phyloP scores from a whole-genome alignment of 2,113 vertebrate genomes.

The Pleuronectes platessa region DNA sequence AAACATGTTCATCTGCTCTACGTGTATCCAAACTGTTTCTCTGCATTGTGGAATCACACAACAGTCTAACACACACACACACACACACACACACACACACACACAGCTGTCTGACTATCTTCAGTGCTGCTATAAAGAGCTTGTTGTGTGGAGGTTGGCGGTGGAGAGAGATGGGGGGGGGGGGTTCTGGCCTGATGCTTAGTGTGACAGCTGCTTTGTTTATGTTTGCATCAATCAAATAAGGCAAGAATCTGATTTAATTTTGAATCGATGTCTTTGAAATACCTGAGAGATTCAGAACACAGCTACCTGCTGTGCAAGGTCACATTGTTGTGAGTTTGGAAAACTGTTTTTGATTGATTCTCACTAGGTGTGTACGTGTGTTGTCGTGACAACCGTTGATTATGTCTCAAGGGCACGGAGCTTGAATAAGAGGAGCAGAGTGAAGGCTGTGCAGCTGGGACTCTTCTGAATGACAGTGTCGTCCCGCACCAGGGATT shows the following conservation, averaged over 20 bases:
- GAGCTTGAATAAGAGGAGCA: constrained; percentile 37
- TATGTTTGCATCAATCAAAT: constrained; percentile 6
- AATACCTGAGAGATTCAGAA: neutral
- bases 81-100: constrained; percentile 8
- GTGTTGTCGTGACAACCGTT: constrained; percentile 43
- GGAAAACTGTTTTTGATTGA: too few relatives aligned
- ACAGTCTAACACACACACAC: neutral
- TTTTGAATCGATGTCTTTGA: neutral
- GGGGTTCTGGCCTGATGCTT: constrained; percentile 20
- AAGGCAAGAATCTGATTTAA: neutral
- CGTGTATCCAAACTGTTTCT: too few relatives aligned
- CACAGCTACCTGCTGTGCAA: too few relatives aligned
- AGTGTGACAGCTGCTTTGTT: constrained; percentile 58
- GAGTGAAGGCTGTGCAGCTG: constrained; percentile 73
- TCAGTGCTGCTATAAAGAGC: constrained; percentile 67
- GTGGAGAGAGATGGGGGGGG: neutral
- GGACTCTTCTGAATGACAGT: constrained; percentile 61
- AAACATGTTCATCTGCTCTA: too few relatives aligned
- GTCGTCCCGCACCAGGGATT: constrained; percentile 46
- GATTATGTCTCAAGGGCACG: constrained; percentile 25
- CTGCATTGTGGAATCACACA: neutral
- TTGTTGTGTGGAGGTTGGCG: constrained; percentile 60
- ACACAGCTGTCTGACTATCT: constrained; percentile 65
- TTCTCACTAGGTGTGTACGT: too few relatives aligned
- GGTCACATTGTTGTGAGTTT: too few relatives aligned